Percentiles rank a stretch among this genome's conserved stretches.
phyloP scores from a whole-genome alignment of 2,888 invertebrate genomes.

The Sericinus montela region DNA sequence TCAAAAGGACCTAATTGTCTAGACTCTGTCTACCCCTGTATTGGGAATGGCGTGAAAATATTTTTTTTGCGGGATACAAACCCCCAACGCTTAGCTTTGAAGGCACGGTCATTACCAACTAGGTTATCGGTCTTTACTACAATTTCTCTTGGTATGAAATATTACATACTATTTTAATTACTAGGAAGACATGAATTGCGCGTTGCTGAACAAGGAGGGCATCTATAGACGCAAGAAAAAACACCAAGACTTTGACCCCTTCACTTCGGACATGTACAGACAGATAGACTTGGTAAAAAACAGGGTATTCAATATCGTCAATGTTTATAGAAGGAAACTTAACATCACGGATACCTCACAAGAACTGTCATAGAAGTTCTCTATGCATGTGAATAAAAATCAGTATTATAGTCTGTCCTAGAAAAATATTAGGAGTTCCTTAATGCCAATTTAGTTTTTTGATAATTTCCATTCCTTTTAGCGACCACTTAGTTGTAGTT shows the following conservation, averaged over 20 bases:
- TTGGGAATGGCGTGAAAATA: no score
- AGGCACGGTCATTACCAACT: no score
- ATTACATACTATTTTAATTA: background rate
- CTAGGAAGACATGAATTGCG: constrained; percentile 78
- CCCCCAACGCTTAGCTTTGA: no score
- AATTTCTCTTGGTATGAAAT: no score
- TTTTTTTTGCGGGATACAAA: no score
- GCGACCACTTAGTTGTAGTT: background rate
- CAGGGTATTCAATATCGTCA: constrained; percentile 38
- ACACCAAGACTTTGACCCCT: constrained; percentile 84
- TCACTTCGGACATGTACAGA: constrained; percentile 80
- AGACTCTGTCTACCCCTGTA: no score
- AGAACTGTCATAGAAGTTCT: background rate
- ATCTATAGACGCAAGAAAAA: constrained; percentile 85
- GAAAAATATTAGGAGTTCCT: background rate
- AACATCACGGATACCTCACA: constrained; percentile 16
- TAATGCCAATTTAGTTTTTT: background rate
- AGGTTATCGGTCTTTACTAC: no score
- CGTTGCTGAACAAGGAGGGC: constrained; percentile 81
- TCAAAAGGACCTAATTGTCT: no score
- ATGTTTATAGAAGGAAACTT: constrained; percentile 32
- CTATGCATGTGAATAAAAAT: background rate
- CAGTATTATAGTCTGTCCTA: background rate
- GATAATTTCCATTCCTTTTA: background rate
- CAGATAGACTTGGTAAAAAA: constrained; percentile 38